These are phyloP conservation scores for Leptodirus hochenwartii DNA, from an alignment of 2,888 invertebrate genomes.

Conservation along the genomic window DNA sequence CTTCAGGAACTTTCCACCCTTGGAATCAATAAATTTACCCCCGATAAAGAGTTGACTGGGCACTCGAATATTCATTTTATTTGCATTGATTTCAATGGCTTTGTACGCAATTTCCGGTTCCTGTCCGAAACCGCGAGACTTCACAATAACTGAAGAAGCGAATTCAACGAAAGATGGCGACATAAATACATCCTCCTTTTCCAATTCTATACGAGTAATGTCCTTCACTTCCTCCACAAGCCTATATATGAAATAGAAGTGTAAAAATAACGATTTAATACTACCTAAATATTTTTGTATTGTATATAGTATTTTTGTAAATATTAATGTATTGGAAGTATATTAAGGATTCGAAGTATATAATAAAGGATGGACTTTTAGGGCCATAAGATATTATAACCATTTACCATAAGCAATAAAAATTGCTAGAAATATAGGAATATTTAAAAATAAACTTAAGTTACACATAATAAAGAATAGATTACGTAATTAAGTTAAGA, in stretches of 20 bases:
- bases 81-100: slow-evolving; percentile 56
- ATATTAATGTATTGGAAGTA: no score
- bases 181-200: slow-evolving; percentile 87
- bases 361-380: no score
- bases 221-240: slow-evolving; percentile 87
- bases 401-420: no score
- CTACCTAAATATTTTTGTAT: no score
- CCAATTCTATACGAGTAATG: slow-evolving; percentile 51
- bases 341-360: no score
- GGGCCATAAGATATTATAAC: no score
- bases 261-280: slow-evolving; percentile 5
- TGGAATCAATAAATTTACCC: slow-evolving; percentile 73
- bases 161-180: slow-evolving; percentile 78
- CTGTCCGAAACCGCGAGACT: slow-evolving; percentile 40
- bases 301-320: no score
- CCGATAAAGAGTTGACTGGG: slow-evolving; percentile 85
- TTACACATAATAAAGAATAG: no score
- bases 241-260: slow-evolving; percentile 29
- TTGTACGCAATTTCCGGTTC: slow-evolving; percentile 46
- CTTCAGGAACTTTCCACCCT: slow-evolving; percentile 39
- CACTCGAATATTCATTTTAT: slow-evolving; percentile 70
- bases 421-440: no score
- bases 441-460: no score
- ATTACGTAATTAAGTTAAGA: no score
- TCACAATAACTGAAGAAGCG: slow-evolving; percentile 42